phyloP scores from a whole-genome alignment of 2,113 vertebrate genomes.

The Phalacrocorax aristotelis region DNA sequence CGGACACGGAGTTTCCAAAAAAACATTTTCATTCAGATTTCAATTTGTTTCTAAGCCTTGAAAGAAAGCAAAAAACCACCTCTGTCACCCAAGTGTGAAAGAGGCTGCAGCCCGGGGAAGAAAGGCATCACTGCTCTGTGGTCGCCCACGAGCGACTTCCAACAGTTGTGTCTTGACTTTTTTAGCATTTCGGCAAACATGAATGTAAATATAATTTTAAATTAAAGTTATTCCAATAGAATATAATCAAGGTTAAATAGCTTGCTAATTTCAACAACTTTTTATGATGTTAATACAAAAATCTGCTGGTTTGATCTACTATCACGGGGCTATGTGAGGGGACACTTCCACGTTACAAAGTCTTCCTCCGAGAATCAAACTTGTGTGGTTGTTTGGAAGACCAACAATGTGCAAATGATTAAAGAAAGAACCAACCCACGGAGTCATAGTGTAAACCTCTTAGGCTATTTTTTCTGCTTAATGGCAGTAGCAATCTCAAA shows the following conservation, averaged over 20 bases:
- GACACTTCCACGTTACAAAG: background rate
- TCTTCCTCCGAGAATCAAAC: background rate
- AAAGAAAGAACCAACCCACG: background rate
- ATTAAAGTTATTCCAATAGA: background rate
- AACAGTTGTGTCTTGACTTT: background rate
- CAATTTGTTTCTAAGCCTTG: background rate
- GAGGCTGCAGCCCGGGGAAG: background rate
- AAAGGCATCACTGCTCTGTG: background rate
- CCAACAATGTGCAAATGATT: fast-evolving
- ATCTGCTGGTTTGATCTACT: background rate
- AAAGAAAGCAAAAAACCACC: background rate
- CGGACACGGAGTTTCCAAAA: background rate
- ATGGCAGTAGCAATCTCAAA: background rate
- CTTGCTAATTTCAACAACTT: background rate
- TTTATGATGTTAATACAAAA: background rate
- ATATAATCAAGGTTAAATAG: background rate
- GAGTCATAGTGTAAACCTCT: background rate
- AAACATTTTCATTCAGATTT: background rate
- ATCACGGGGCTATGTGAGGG: background rate
- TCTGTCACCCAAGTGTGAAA: background rate
- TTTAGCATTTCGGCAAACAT: background rate
- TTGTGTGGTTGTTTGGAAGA: background rate
- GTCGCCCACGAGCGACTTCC: background rate
- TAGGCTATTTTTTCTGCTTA: background rate
- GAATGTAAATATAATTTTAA: background rate